Base-by-base conservation (phyloP, 2,888 invertebrate genomes). In the Drosophila acutilabella region DNA sequence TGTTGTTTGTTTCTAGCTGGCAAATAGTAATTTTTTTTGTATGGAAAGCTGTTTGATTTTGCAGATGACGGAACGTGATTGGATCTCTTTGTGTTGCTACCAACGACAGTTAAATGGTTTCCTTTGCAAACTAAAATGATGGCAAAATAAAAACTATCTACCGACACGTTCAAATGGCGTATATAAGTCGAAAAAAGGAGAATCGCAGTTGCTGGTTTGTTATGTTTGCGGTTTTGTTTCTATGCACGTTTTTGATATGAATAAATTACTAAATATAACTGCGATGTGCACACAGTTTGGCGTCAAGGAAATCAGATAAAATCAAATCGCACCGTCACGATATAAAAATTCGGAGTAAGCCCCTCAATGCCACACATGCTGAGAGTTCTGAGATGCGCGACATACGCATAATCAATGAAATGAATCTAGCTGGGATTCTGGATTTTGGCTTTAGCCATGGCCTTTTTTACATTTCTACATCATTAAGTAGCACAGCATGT, bases 211-310 rank as follows among this genome's bases (percentile, higher is more conserved):
- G 16, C 11, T 18, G 13, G 41, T 10, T 11, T 30, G 23, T 23
- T 23, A 13, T 33, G 20, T 5, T 20, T 56, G 54, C 44, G 44
- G 44, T 44, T 56, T 56, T 56, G 54, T 56, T 56, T 69, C 71
- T 44, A 65, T 48, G 61, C 84, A 84, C 88, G 85, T 80, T 74
- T 80, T 68, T 85, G 76, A 47, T 80, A 85, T 85, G 88, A 76
- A 84, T 84, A 83, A 80, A 83, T 83, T 80, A 70, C 71, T 53
- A 78, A 81, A 78, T 65, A 78, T 67, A 61, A 65, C 71, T 64
- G 74, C 56, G 64, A 81, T 76, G 33, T 73, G 68, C 68, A 54
- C 54, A 59, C 33, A 53, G 56, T 45, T 69, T 61, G 33, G 10
- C 57, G 41, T 57, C 62, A 48, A 20, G 41, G 10, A 20, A 30